Base-by-base conservation (phyloP, 1,140 invertebrate species). In the Tribolium castaneum region DNA sequence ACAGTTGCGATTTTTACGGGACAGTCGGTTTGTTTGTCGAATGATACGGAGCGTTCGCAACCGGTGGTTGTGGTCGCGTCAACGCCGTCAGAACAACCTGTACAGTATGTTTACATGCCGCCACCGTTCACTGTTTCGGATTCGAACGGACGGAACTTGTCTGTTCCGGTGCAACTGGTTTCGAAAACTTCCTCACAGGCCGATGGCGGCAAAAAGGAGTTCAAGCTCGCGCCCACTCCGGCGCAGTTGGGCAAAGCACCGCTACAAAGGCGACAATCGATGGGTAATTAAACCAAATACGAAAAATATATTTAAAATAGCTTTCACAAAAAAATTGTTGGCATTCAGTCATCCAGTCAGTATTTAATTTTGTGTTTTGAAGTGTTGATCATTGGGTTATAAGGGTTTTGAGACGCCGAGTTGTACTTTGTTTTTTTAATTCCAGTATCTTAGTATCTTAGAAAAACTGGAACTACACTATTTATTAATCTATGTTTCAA, bases 211-310 rank as follows among this genome's bases (percentile, higher is more conserved):
- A 78, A 81, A 71, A 87, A 86, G 70, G 90, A 89, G 70, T 97
- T 98, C 87, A 93, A 96, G 77, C 87, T 98, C 54, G 96, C 96
- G 10, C 97, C 97, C 0, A 98, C 97, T 1, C 97, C 97, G 2
- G 97, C 96, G 5, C 96, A 98, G 86, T 89, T 97, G 77, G 96
- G 96, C 54, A 92, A 93, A 82, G 95, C 96, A 14, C 95, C 96
- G 6, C 86, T 96, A 45, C 96, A 97, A 88, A 92, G 95, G 87
- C 89, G 94, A 86, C 92, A 94, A 82, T 95, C 93, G 81, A 91
- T 93, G 89, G 92, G 93, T 93, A 86, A 76, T 30, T 62, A 2
- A 25, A 25, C 22, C n/a, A n/a, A 25, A 25, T 25, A 25, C n/a
- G n/a, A n/a, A n/a, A n/a, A n/a, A n/a, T n/a, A n/a, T n/a, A n/a